A percentile compares a stretch with the other conserved stretches of the same genome.
Evolutionary conservation across 2,888 invertebrate genomes (phyloP).

Genomic region (Deilephila porcellus): DNA sequence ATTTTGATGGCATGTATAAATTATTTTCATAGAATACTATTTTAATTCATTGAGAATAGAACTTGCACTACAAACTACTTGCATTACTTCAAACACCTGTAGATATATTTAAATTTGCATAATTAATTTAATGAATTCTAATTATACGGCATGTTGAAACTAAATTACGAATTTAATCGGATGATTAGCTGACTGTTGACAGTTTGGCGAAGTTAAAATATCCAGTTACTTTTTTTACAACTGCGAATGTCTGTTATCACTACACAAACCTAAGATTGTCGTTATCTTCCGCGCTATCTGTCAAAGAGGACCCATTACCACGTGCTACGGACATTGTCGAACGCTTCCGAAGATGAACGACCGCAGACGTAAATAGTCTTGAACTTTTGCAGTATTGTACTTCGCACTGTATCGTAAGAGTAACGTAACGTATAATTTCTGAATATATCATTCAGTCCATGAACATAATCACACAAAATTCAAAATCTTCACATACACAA

Average conservation of each 20-base stretch:
- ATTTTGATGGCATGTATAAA: too few species aligned
- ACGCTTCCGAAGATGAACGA: slow-evolving; percentile 58
- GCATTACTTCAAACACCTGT: too few species aligned
- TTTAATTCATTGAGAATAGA: too few species aligned
- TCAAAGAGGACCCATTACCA: slow-evolving; percentile 59
- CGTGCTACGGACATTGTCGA: slow-evolving; percentile 73
- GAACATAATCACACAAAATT: slow-evolving; percentile 3
- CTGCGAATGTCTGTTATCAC: slow-evolving; percentile 7
- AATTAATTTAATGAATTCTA: too few species aligned
- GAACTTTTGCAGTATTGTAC: slow-evolving; percentile 61
- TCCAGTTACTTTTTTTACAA: not conserved
- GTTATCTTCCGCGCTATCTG: slow-evolving; percentile 58
- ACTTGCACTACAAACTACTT: too few species aligned
- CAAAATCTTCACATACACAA: slow-evolving; percentile 7
- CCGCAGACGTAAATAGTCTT: slow-evolving; percentile 75
- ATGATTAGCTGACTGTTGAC: slow-evolving; percentile 4
- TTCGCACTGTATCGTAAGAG: slow-evolving; percentile 47
- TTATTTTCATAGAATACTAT: too few species aligned
- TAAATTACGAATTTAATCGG: not conserved
- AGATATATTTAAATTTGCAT: too few species aligned
- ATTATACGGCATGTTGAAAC: not conserved
- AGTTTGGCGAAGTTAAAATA: not conserved
- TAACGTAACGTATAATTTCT: not conserved
- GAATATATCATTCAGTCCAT: not conserved
- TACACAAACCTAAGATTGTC: slow-evolving; percentile 32